These are phyloP conservation scores for Rissa tridactyla DNA, from an alignment of 2,113 vertebrate species.

Conservation along the genomic window DNA sequence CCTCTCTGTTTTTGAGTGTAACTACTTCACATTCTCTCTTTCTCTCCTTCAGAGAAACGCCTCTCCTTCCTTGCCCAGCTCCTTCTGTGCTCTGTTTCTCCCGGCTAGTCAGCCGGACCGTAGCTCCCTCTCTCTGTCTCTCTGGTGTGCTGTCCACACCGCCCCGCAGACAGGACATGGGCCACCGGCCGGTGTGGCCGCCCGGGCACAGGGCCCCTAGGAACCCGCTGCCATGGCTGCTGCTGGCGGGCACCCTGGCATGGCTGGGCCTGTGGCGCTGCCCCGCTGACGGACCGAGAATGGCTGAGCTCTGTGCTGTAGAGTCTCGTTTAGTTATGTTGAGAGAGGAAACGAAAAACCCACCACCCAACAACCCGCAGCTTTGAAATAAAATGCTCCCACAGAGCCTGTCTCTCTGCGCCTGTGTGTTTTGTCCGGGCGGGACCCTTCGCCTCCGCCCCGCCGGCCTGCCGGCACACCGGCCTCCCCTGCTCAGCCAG, in stretches of 20 bases:
- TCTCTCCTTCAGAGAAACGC: slow-evolving; percentile 62
- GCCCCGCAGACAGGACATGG: background rate
- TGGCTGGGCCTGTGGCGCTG: background rate
- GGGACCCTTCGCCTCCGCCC: accelerated
- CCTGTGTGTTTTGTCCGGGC: slow-evolving; percentile 62
- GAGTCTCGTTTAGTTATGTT: background rate
- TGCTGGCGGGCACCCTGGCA: background rate
- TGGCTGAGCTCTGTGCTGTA: background rate
- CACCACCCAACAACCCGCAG: background rate
- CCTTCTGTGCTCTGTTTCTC: slow-evolving; percentile 52
- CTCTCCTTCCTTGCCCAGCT: slow-evolving; percentile 41
- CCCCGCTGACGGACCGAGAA: background rate
- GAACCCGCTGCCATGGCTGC: background rate
- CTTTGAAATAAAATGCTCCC: slow-evolving; percentile 72
- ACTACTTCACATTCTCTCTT: slow-evolving; percentile 31
- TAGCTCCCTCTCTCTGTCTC: slow-evolving; percentile 60
- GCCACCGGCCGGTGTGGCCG: background rate
- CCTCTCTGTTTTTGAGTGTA: slow-evolving; percentile 44
- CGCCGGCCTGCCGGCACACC: accelerated
- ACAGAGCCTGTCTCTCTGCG: slow-evolving; percentile 55
- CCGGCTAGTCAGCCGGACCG: background rate
- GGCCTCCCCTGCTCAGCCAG: background rate
- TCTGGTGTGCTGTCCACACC: slow-evolving; percentile 80
- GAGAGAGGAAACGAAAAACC: background rate
- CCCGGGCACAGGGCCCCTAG: background rate